Evolutionary conservation across 2,888 invertebrate species (phyloP), one percentile per base, ranked within the genome.

Genomic region (Synergus itoensis): DNA sequence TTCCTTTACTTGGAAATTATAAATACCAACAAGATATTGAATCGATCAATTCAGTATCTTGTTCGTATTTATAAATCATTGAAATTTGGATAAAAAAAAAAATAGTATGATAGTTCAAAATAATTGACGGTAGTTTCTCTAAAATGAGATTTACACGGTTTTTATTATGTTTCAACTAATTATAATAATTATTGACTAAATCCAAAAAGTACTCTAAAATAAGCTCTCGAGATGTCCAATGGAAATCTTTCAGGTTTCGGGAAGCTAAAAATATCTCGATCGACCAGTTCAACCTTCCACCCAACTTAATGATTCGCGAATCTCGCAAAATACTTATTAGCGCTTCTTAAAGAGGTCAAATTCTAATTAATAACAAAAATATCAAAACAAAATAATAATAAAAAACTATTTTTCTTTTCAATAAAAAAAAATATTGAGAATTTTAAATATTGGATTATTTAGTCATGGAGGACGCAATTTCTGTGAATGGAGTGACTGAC

Each of bases 381-480:
- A 8, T 62, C 12, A 5, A 62, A 62, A 11, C 11, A 57, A 57
- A 57, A 57, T 9, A 18, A 53, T 8, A 53, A 53, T 12, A 12
- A 14, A n/a, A 40, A 36, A 9, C 4, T 9, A 2, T 21, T 64
- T 40, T 64, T 28, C 28, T 64, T 64, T 64, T 63, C 12, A 28
- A 40, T 4, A 5, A 40, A 41, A 67, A 18, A 1, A 18, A 67
- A 41, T 67, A n/a, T 28, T 67, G 41, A 41, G 40, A 41, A 12
- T 40, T 67, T 64, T 40, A 11, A 57, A 16, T 28, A 28, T 21
- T 77, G 48, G 4, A 36, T 53, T 67, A 43, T 63, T 77, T 62
- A 80, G 84, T 64, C 53, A 92, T 92, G 92, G 91, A 88, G 45
- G 89, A 89, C 79, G 80, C 87, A 14, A 82, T 89, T n/a, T 80